Evolutionary conservation across 2,113 vertebrate species (phyloP).

Genomic region (Tragelaphus buxtoni): DNA sequence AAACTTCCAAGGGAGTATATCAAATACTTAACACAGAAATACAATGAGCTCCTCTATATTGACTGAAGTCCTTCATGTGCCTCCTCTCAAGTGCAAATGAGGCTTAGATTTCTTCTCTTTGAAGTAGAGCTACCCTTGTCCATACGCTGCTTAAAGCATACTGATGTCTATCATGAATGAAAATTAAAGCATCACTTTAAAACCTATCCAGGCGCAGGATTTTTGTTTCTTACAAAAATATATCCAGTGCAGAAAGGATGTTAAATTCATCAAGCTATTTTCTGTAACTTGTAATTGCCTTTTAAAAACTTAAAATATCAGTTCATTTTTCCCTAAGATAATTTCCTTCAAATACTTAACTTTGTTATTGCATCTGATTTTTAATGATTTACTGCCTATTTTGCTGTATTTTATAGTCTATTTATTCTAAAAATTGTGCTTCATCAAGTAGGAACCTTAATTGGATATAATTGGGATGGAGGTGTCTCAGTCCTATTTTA

Average conservation of each 20-base stretch:
- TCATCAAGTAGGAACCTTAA: conserved; percentile 40
- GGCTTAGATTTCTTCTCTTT: conserved; percentile 77
- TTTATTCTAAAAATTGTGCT: conserved; percentile 54
- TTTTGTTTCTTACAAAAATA: conserved; percentile 52
- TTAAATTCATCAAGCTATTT: conserved; percentile 63
- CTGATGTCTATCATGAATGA: conserved; percentile 64
- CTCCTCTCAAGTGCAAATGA: conserved; percentile 83
- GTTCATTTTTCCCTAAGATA: conserved; percentile 36
- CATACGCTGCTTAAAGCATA: conserved; percentile 64
- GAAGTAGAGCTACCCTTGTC: conserved; percentile 74
- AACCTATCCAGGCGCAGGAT: conserved; percentile 30
- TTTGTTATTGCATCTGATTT: conserved; percentile 65
- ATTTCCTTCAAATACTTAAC: conserved; percentile 63
- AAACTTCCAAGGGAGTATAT: conserved; percentile 73
- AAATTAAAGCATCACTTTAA: conserved; percentile 70
- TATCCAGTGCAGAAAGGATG: conserved; percentile 30
- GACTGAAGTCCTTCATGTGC: conserved; percentile 78
- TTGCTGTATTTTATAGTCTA: conserved; percentile 45
- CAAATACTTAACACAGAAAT: conserved; percentile 77
- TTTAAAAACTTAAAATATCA: conserved; percentile 58
- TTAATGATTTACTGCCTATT: conserved; percentile 58
- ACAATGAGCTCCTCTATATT: conserved; percentile 75
- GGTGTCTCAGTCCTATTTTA: neutral
- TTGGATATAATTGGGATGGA: neutral
- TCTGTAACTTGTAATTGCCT: conserved; percentile 48